phyloP scores from a whole-genome alignment of 2,797 vertebrate species.

The Benthosema pterotum region DNA sequence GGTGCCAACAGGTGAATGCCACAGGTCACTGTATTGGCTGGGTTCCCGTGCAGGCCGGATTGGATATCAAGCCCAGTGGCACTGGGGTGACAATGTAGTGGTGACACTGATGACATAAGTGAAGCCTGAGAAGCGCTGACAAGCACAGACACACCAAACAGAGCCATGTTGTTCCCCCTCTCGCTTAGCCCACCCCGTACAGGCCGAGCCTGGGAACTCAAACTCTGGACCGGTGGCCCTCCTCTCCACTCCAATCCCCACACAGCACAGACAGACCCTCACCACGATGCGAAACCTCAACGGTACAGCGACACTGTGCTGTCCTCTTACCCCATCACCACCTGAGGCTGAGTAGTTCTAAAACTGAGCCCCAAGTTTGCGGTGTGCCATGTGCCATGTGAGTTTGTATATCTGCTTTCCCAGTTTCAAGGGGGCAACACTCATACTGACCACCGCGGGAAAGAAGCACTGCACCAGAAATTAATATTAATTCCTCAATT shows the following conservation, averaged over 20 bases:
- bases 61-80: conserved; percentile 65
- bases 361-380: no score
- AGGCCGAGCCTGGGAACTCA: conserved; percentile 61
- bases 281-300: conserved; percentile 15
- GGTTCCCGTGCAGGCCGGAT: conserved; percentile 53
- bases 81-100: conserved; percentile 68
- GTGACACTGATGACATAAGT: conserved; percentile 70
- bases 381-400: no score
- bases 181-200: not conserved
- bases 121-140: conserved; percentile 70
- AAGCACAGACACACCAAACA: conserved; percentile 64
- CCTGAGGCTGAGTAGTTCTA: no score
- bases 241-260: conserved; percentile 20
- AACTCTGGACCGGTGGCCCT: conserved; percentile 32
- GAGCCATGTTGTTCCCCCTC: conserved; percentile 68
- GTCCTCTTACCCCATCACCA: not conserved
- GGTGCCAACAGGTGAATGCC: conserved; percentile 66
- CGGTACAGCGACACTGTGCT: conserved; percentile 34
- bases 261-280: conserved; percentile 23
- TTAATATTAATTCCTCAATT: no score
- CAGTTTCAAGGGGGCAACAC: no score
- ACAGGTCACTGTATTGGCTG: conserved; percentile 51
- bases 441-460: no score
- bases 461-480: no score
- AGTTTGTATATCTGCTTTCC: no score